Percentiles rank a stretch among this genome's conserved stretches.
phyloP scores from a whole-genome alignment of 1,140 invertebrate genomes.

The Lepidotrigona ventralis region DNA sequence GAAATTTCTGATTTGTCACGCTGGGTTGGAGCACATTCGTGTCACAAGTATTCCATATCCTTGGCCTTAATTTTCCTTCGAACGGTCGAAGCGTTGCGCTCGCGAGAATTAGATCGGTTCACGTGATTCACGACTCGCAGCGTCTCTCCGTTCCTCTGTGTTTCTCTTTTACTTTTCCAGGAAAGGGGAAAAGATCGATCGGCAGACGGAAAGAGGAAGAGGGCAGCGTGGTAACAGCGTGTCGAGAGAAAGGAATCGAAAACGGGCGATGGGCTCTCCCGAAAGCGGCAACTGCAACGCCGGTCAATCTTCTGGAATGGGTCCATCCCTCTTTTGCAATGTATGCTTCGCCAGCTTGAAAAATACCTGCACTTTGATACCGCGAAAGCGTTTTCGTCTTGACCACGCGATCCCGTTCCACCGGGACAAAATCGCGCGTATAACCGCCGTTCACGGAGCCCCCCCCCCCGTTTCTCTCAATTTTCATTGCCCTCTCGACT shows the following conservation, averaged over 20 bases:
- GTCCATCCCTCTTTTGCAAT: constrained; percentile 64
- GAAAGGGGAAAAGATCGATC: background rate
- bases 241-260: background rate
- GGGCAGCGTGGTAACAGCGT: background rate
- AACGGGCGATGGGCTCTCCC: background rate
- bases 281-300: constrained; percentile 38
- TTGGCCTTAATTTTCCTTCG: background rate
- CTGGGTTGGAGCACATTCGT: too few species aligned
- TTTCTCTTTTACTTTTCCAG: background rate
- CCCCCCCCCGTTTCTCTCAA: too few species aligned
- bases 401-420: background rate
- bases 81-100: background rate
- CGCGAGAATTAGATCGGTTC: background rate
- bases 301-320: constrained; percentile 67
- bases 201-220: background rate
- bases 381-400: constrained; percentile 43
- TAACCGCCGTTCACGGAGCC: background rate
- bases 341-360: constrained; percentile 62
- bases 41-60: too few species aligned
- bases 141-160: too few species aligned
- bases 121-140: background rate
- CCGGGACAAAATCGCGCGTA: background rate
- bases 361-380: constrained; percentile 47
- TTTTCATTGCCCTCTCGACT: background rate
- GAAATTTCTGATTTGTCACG: too few species aligned